These are phyloP conservation scores for Andrena bicolor DNA, from an alignment of 2,888 invertebrate species.

Conservation along the genomic window DNA sequence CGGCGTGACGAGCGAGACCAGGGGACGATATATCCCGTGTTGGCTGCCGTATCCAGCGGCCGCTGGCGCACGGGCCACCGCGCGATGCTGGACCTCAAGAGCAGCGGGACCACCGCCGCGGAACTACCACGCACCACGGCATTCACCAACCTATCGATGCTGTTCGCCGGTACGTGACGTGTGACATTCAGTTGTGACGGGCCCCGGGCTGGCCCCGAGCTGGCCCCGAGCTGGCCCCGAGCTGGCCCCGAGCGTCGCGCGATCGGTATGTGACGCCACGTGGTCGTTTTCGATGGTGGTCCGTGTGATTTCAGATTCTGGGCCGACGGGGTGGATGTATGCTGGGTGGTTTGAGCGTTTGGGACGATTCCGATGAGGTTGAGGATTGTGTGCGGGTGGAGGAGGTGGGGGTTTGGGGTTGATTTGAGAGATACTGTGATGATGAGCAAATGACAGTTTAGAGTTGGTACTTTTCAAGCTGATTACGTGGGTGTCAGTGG, in stretches of 20 bases:
- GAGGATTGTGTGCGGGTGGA: too few species aligned
- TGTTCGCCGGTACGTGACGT: constrained; percentile 93
- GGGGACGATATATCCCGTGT: constrained; percentile 32
- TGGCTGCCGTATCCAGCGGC: constrained; percentile 37
- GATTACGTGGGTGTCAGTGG: too few species aligned
- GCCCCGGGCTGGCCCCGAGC: background rate
- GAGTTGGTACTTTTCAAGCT: too few species aligned
- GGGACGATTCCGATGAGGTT: too few species aligned
- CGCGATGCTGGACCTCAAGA: constrained; percentile 96
- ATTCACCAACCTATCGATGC: constrained; percentile 97
- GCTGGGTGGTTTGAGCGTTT: too few species aligned
- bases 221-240: background rate
- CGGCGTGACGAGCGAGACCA: constrained; percentile 46
- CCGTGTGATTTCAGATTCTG: too few species aligned
- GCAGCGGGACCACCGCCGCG: constrained; percentile 95
- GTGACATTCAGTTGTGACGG: background rate
- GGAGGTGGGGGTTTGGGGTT: too few species aligned
- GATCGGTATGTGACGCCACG: too few species aligned
- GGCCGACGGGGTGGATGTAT: too few species aligned
- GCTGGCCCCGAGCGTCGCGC: background rate
- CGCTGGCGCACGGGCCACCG: constrained; percentile 46
- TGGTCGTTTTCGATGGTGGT: too few species aligned
- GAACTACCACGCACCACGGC: constrained; percentile 96
- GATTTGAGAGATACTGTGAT: too few species aligned
- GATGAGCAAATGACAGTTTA: too few species aligned